Evolutionary conservation across 2,113 vertebrate species (phyloP), one percentile per base, ranked within the genome.

Genomic region (Cisticola juncidis): DNA sequence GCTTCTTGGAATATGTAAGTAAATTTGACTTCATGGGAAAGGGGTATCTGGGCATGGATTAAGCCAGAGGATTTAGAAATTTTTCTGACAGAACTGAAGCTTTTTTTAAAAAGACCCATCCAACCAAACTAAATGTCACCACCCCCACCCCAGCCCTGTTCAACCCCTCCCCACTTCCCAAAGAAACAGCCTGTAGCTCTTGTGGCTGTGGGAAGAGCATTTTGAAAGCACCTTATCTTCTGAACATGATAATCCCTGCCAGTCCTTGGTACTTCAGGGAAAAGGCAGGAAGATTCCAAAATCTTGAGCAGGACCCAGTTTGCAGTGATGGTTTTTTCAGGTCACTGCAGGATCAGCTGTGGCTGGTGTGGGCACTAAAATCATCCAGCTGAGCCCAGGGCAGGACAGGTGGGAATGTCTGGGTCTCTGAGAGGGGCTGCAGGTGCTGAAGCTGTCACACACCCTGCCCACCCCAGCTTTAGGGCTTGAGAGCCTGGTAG

Each of bases 1-100:
- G 99, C 97, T 99, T 99, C 97, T 97, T 99, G 47, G 99, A 99
- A 96, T 99, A 99, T 15, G 99, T 99, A 97, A 99, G 99, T 94
- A 33, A 64, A 42, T 33, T 42, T 53, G 19, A 25, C 54, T 73
- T 86, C 15, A 13, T 5, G n/a, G 69, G 24, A 47, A 56, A 42
- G 35, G 58, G 68, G 42, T 28, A n/a, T 13, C 36, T 80, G 68
- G 56, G 36, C 13, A 35, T 10, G 47, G 73, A n/a, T 40, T 78
- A 66, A 77, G 12, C 12, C 74, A 71, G 29, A 65, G 29, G n/a
- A 29, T 47, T 77, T 77, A 88, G 58, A 36, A 72, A 29, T 5
- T 18, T 9, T 40, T 73, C 47, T 33, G 68, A 62, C 51, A 79
- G 56, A 86, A 92, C 9, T 28, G 53, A 86, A 40, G 48, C 35